Evolutionary conservation across 2,113 vertebrate genomes (phyloP), one percentile per base, ranked within the genome.

Genomic region (Pygoscelis adeliae): DNA sequence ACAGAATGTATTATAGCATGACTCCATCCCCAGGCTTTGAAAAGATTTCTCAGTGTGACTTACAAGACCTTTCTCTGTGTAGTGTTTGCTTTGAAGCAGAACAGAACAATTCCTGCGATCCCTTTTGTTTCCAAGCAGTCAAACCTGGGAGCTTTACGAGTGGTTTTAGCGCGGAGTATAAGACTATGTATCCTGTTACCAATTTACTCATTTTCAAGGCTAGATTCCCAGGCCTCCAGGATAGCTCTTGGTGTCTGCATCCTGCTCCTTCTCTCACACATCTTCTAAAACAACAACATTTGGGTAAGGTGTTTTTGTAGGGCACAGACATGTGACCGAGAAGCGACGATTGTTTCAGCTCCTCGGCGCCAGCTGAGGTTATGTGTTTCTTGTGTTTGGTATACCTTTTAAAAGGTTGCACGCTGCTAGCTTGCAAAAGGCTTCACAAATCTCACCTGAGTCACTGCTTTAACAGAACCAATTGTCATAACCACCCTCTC

Each of bases 1-100:
- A 55, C 10, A 32, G 25, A 36, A 42, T 0, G 0, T 21, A 6
- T 15, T 82, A 13, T 0, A 49, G 30, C 5, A 52, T 3, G 27
- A 53, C 56, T 80, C 47, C 14, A 44, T 34, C 26, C 34, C 55
- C 36, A 21, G 70, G 49, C 40, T 87, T 63, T 77, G 38, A 13
- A 46, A 62, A 62, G 13, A 9, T 42, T 52, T 69, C 44, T 91
- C 22, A 2, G 42, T 5, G 25, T 29, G 36, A 38, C 16, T 72
- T 63, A 25, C 6, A 66, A 25, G 49, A 34, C 22, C 30, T 5
- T 88, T 32, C 40, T 76, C 65, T 65, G 21, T 11, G 9, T 14
- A 30, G 59, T 29, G 34, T 74, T 61, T 67, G 65, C 71, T 81
- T 5, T 47, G 65, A 77, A 59, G 55, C 42, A 15, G 22, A 58